Evolutionary conservation across 2,797 vertebrate genomes (phyloP), one percentile per base, ranked within the genome.

Genomic region (Oophaga sylvatica): DNA sequence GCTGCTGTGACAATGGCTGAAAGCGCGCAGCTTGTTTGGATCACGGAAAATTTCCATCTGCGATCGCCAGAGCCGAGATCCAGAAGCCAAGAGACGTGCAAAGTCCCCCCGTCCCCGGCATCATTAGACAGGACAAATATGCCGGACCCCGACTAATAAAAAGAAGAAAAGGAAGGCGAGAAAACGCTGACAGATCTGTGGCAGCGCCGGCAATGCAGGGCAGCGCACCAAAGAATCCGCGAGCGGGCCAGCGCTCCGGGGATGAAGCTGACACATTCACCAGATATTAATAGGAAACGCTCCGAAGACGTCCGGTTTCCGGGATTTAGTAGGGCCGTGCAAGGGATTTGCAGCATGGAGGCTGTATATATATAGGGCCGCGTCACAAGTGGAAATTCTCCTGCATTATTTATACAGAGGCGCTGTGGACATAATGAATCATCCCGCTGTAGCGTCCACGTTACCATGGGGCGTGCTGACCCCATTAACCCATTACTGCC

Each of bases 361-460:
- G 31, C 22, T 68, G 83, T 88, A 57, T 82, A 77, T 82, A 77
- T 20, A 88, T 83, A 70, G 60, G 15, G 41, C 8, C 85, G 16
- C 57, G 65, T 63, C 53, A 80, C 63, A 80, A 71, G 65, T 0
- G 85, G 89, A 77, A 81, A 81, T 12, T 85, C 13, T 86, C 81
- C 80, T 67, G 88, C 57, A 60, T 63, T 88, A 89, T 89, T 87
- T 88, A 89, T 87, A 81, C 16, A 83, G 76, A 73, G 12, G 48
- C 9, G 80, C 81, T 65, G 68, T 73, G 68, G 80, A 81, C 67
- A 81, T 56, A 63, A 71, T 90, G 87, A 91, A 87, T 89, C 88
- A 81, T 77, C 89, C 90, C 71, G 89, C 90, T 81, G 80, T 48
- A 87, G 84, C 90, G 57, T 26, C 65, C 56, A 53, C 35, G 77